These are phyloP conservation scores for Lampris megalopsis DNA, from an alignment of 2,113 vertebrate genomes.

Conservation along the genomic window DNA sequence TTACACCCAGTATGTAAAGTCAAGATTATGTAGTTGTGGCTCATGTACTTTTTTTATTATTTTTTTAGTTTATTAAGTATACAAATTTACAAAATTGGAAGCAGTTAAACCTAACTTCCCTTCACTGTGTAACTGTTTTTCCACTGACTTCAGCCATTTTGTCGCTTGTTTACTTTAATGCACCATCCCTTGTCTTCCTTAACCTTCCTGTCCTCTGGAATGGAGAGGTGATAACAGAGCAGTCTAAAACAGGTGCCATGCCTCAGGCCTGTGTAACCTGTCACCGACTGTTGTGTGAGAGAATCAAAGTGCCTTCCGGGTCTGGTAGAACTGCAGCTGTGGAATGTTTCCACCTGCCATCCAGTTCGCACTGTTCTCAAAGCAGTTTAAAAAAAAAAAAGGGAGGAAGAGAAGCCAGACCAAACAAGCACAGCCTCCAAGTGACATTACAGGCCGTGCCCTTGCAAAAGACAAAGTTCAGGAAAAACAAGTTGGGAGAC, in stretches of 20 bases:
- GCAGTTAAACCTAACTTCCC: not conserved
- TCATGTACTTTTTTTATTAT: not conserved
- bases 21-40: not conserved
- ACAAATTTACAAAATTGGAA: not conserved
- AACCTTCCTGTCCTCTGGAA: not conserved
- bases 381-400: constrained; percentile 14
- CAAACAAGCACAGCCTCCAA: constrained; percentile 37
- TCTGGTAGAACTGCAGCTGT: constrained; percentile 32
- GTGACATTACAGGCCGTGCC: constrained; percentile 56
- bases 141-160: not conserved
- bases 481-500: constrained; percentile 75
- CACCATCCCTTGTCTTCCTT: not conserved
- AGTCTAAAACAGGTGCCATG: constrained; percentile 6
- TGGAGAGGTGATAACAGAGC: not conserved
- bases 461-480: constrained; percentile 43
- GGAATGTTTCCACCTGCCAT: constrained; percentile 50
- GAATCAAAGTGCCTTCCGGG: constrained; percentile 26
- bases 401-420: constrained; percentile 33
- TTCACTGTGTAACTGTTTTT: not conserved
- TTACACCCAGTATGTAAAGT: constrained; percentile 3
- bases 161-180: not conserved
- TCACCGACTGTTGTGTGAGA: not conserved
- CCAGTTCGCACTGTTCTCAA: constrained; percentile 25
- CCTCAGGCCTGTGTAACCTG: constrained; percentile 17
- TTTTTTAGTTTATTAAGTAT: not conserved